A percentile compares a stretch with the other conserved stretches of the same genome.
phyloP scores from a whole-genome alignment of 1,140 invertebrate genomes.

The Caerostris darwini region DNA sequence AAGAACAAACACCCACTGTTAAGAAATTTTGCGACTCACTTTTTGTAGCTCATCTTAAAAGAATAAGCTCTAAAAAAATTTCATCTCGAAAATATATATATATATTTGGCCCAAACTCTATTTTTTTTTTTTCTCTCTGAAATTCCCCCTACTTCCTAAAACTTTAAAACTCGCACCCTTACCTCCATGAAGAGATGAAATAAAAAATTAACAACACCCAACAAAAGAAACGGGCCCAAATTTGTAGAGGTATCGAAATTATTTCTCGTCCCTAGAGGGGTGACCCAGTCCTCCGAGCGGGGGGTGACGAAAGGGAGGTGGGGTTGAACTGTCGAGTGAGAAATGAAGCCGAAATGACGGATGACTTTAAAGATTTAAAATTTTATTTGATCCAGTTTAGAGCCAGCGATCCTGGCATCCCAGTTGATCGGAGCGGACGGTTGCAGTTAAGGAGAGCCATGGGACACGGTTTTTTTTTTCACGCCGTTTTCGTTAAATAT shows the following conservation, averaged over 20 bases:
- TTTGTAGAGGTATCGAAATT: slow-evolving; percentile 49
- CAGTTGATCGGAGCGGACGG: slow-evolving; percentile 21
- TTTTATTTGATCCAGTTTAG: slow-evolving; percentile 75
- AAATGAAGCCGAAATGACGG: slow-evolving; percentile 76
- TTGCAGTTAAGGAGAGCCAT: slow-evolving; percentile 50
- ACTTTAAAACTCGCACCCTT: slow-evolving; percentile 13
- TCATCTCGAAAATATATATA: too few relatives aligned
- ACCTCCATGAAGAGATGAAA: not conserved
- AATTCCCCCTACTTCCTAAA: not conserved
- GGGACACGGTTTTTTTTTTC: slow-evolving; percentile 53
- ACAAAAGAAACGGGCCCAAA: not conserved
- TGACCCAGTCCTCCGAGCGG: not conserved
- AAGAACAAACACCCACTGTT: not conserved
- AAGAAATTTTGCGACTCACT: slow-evolving; percentile 5
- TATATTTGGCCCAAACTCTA: not conserved
- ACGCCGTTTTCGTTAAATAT: slow-evolving; percentile 19
- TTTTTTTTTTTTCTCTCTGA: not conserved
- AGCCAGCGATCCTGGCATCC: not conserved
- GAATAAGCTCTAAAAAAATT: not conserved
- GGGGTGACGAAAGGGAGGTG: slow-evolving; percentile 23
- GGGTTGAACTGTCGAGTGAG: slow-evolving; percentile 60
- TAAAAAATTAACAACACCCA: not conserved
- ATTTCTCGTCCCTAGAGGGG: slow-evolving; percentile 32
- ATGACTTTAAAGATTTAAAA: slow-evolving; percentile 78
- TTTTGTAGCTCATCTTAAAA: slow-evolving; percentile 38